Base-by-base conservation (phyloP, 2,113 vertebrate genomes). In the Malurus cyaneus region DNA sequence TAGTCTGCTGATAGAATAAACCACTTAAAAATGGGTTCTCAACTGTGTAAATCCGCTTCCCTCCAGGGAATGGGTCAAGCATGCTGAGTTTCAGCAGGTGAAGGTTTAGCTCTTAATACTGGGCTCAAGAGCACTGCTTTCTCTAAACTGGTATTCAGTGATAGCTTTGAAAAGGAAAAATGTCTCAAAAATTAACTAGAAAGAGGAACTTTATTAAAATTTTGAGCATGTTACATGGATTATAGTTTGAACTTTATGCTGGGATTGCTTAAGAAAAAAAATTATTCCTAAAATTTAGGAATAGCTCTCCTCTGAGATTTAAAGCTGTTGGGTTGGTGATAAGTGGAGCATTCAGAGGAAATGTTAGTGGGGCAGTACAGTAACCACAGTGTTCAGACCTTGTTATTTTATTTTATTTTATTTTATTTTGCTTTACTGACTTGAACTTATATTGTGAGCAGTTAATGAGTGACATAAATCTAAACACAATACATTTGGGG, bases 1-100 rank as follows among this genome's bases (percentile, higher is more conserved):
- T 41, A 87, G 62, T 62, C 70, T 96, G 78, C 79, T 95, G 89
- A 62, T 70, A 88, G 83, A 94, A 91, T 89, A 94, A 94, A 94
- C 66, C 87, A 88, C 62, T 82, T 70, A 80, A 89, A 87, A 36
- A 32, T 82, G 85, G 92, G 85, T 89, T 91, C 74, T 95, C 78
- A 91, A 59, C 74, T 89, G 84, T 91, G 89, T 93, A 86, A 91
- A 77, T 94, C 93, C 85, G 62, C 79, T 83, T 83, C 34, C 42
- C 60, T 94, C 54, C 26, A 66, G 62, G 70, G 50, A 92, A 65
- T 59, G 24, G 49, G 25, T 49, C 31, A 52, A 47, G 18, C 50
- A 32, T 20, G 28, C 8, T 2, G 17, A 84, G 28, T 80, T 74
- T 57, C 31, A 79, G 71, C 34, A 73, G 50, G n/a, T 47, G 31